Percentiles rank a stretch among this genome's conserved stretches.
phyloP scores from a whole-genome alignment of 92 coral and sea anemone species.

The Bergia puertoricense region DNA sequence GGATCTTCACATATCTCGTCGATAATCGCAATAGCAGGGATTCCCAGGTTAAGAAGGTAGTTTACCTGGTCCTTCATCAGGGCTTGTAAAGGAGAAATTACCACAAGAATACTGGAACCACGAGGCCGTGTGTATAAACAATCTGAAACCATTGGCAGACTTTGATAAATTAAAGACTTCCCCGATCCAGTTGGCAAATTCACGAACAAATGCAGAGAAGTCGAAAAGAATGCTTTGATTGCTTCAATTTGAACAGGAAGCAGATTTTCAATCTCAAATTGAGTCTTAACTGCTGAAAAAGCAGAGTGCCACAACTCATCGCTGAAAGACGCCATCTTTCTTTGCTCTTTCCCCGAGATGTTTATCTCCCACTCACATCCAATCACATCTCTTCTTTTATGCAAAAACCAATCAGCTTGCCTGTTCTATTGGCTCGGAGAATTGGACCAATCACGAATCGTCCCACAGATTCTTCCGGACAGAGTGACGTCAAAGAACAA shows the following conservation, averaged over 20 bases:
- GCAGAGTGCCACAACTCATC: no score
- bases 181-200: conserved; percentile 79
- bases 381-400: no score
- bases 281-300: neutral
- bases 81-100: conserved; percentile 61
- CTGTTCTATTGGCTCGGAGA: no score
- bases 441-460: no score
- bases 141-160: conserved; percentile 61
- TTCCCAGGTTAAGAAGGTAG: conserved; percentile 49
- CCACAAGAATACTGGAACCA: conserved; percentile 58
- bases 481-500: no score
- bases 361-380: no score
- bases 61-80: conserved; percentile 75
- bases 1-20: conserved; percentile 60
- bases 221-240: conserved; percentile 51
- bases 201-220: conserved; percentile 57
- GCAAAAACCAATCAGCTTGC: no score
- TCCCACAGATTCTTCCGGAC: no score
- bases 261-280: conserved; percentile 60
- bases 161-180: conserved; percentile 70
- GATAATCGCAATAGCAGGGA: conserved; percentile 67
- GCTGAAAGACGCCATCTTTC: no score
- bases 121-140: conserved; percentile 49
- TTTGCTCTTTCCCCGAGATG: no score
- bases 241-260: conserved; percentile 62